Evolutionary conservation across 2,113 vertebrate species (phyloP).

Genomic region (Podiceps cristatus): DNA sequence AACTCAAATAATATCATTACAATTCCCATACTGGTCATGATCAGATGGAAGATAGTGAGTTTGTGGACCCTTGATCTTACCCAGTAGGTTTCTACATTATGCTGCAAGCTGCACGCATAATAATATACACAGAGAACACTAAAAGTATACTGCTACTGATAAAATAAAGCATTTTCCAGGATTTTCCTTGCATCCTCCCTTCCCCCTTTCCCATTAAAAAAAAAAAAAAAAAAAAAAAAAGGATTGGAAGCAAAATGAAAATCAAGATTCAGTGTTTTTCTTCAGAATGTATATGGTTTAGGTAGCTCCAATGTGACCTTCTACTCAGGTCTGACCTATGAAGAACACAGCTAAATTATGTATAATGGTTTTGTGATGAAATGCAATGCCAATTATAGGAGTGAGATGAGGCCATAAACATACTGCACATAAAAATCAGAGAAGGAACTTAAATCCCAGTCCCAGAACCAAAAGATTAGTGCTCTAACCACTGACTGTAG

Average conservation of each 20-base stretch:
- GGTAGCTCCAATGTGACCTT: slow-evolving; percentile 64
- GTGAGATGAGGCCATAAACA: slow-evolving; percentile 70
- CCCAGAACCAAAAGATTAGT: slow-evolving; percentile 60
- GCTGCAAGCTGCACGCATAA: not conserved
- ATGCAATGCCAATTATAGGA: slow-evolving; percentile 65
- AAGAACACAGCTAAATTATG: slow-evolving; percentile 63
- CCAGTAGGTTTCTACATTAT: not conserved
- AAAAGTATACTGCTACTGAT: not conserved
- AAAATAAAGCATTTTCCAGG: not conserved
- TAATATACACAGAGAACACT: not conserved
- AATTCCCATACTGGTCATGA: not conserved
- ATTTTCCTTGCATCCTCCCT: not conserved
- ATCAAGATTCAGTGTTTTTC: slow-evolving; percentile 54
- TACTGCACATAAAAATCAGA: slow-evolving; percentile 69
- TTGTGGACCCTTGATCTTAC: not conserved
- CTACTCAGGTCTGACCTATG: slow-evolving; percentile 61
- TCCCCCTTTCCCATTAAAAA: not conserved
- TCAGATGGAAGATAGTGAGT: not conserved
- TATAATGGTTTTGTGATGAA: slow-evolving; percentile 71
- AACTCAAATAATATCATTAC: not conserved
- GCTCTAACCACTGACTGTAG: slow-evolving; percentile 54
- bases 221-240: not conserved
- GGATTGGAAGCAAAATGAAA: not conserved
- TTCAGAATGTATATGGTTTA: slow-evolving; percentile 53
- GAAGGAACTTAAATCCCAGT: slow-evolving; percentile 63